A percentile compares a stretch with the other conserved stretches of the same genome.
Conservation (phyloP, 2,888 invertebrate genomes). For the Alloplasta piceator region DNA sequence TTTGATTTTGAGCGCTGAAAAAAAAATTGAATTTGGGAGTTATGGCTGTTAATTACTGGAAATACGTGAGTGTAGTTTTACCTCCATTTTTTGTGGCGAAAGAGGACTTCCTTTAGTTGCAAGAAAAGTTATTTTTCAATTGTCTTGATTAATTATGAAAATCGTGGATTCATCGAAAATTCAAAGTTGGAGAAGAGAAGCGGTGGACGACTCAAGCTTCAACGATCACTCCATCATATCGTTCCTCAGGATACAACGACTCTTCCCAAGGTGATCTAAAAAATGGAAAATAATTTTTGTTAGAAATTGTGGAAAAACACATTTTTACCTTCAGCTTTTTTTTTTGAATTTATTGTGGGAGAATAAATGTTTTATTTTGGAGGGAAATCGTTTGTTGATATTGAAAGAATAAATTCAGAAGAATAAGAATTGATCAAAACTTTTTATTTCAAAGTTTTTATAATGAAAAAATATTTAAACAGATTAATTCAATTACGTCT, state of each 20-base stretch:
- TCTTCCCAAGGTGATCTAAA: slow-evolving; percentile 50
- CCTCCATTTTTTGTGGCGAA: not conserved
- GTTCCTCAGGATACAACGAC: slow-evolving; percentile 15
- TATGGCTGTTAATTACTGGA: slow-evolving; percentile 66
- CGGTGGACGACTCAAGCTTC: slow-evolving; percentile 60
- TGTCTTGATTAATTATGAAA: not conserved
- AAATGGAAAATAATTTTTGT: not conserved
- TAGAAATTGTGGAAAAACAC: not conserved
- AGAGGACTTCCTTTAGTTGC: not conserved
- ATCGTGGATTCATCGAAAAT: not conserved
- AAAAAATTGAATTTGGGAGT: not conserved
- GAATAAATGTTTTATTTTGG: too few relatives aligned
- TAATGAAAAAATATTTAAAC: too few relatives aligned
- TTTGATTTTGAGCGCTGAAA: not conserved
- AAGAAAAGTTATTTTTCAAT: not conserved
- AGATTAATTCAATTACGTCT: too few relatives aligned
- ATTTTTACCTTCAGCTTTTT: too few relatives aligned
- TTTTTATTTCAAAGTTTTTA: too few relatives aligned
- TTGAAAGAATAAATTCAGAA: too few relatives aligned
- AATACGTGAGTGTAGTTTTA: slow-evolving; percentile 59
- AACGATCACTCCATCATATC: slow-evolving; percentile 54
- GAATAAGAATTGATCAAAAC: too few relatives aligned
- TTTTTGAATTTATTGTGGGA: too few relatives aligned
- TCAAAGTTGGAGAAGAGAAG: slow-evolving; percentile 62
- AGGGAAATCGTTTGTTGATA: too few relatives aligned